Evolutionary conservation across 2,797 vertebrate genomes (phyloP).

Genomic region (Pelobates cultripes): DNA sequence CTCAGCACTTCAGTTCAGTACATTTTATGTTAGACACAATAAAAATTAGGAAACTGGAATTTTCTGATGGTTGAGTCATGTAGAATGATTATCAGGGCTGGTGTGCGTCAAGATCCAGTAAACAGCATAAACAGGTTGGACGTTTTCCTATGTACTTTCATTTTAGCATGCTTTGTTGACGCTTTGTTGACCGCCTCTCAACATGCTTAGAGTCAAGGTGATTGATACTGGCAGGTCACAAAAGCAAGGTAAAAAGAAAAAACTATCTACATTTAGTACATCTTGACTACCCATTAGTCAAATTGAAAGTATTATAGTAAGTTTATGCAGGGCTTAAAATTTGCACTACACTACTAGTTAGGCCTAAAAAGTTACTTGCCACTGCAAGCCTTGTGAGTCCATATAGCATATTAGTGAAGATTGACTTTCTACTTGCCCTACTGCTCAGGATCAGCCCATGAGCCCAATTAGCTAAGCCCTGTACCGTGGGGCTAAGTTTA

Average conservation of each 20-base stretch:
- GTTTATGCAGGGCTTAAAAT: too few relatives aligned
- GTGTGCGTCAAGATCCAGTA: conserved; percentile 8
- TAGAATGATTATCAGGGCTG: not conserved
- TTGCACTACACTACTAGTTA: too few relatives aligned
- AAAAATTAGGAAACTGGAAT: not conserved
- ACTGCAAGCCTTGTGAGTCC: too few relatives aligned
- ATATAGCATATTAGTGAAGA: too few relatives aligned
- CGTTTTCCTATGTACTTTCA: not conserved
- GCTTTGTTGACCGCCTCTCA: not conserved
- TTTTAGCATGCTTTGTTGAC: not conserved
- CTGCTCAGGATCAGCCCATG: too few relatives aligned
- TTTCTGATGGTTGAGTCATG: not conserved
- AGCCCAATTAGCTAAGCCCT: too few relatives aligned
- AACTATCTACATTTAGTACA: not conserved
- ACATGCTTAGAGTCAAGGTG: not conserved
- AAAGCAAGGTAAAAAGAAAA: not conserved
- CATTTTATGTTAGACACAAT: not conserved
- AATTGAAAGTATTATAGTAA: too few relatives aligned
- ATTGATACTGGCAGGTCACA: not conserved
- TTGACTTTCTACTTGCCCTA: too few relatives aligned
- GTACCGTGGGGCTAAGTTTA: too few relatives aligned
- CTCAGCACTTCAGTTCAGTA: not conserved
- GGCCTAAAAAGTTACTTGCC: too few relatives aligned
- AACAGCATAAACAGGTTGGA: conserved; percentile 10
- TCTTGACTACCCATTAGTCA: too few relatives aligned